Evolutionary conservation across 2,113 vertebrate genomes (phyloP).

Genomic region (Cynoglossus semilaevis): DNA sequence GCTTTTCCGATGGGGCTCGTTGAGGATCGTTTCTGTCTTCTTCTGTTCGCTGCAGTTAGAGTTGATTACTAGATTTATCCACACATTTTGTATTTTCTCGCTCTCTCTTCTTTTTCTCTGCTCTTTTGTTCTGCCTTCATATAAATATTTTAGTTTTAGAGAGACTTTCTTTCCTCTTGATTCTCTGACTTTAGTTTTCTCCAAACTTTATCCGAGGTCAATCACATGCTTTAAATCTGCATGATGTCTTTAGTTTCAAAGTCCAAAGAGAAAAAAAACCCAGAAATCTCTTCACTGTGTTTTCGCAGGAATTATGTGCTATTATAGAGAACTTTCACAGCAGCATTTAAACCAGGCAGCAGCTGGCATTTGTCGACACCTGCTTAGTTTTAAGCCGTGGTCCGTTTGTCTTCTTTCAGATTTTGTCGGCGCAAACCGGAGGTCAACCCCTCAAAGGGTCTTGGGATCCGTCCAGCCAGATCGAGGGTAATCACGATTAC

Average conservation of each 20-base stretch:
- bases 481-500: constrained; percentile 84
- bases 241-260: constrained; percentile 76
- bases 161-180: constrained; percentile 55
- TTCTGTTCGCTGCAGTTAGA: constrained; percentile 69
- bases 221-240: constrained; percentile 82
- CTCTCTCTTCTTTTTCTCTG: constrained; percentile 47
- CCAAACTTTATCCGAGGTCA: constrained; percentile 61
- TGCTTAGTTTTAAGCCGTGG: constrained; percentile 55
- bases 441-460: constrained; percentile 81
- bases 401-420: constrained; percentile 89
- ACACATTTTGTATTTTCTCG: constrained; percentile 49
- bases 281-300: constrained; percentile 63
- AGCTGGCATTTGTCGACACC: constrained; percentile 27
- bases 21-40: constrained; percentile 78
- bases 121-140: constrained; percentile 64
- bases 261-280: constrained; percentile 43
- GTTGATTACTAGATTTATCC: constrained; percentile 70
- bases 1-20: constrained; percentile 78
- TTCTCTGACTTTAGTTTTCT: constrained; percentile 61
- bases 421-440: constrained; percentile 79
- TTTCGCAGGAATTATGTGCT: constrained; percentile 71
- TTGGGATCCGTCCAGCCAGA: constrained; percentile 71
- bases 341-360: constrained; percentile 80
- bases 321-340: constrained; percentile 76
- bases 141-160: constrained; percentile 58